phyloP scores from a whole-genome alignment of 2,113 vertebrate genomes.

The Melanerpes formicivorus region DNA sequence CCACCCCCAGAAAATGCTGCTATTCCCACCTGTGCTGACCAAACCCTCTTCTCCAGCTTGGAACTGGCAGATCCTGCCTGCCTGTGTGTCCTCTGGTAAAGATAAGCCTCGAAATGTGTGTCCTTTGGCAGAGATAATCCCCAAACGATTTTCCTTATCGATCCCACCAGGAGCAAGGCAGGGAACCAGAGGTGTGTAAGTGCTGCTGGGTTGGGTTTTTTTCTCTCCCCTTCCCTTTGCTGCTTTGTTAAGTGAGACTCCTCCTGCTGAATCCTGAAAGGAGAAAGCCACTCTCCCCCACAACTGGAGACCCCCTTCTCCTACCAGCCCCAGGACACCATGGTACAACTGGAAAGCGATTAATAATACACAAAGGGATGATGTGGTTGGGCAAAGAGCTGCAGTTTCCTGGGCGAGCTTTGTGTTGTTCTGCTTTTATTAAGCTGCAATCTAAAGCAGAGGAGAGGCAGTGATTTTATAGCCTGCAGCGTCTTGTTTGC shows the following conservation, averaged over 20 bases:
- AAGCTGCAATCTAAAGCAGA: slow-evolving; percentile 64
- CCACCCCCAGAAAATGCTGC: fast-evolving
- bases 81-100: not conserved
- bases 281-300: slow-evolving; percentile 25
- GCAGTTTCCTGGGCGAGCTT: slow-evolving; percentile 40
- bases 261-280: slow-evolving; percentile 5
- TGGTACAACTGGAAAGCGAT: slow-evolving; percentile 68
- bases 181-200: not conserved
- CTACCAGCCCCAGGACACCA: slow-evolving; percentile 57
- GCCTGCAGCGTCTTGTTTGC: slow-evolving; percentile 81
- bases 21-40: not conserved
- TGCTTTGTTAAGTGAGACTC: slow-evolving; percentile 58
- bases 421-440: slow-evolving; percentile 71
- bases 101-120: not conserved
- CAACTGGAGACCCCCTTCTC: slow-evolving; percentile 43
- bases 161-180: not conserved
- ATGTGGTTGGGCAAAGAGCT: slow-evolving; percentile 57
- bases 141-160: not conserved
- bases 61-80: not conserved
- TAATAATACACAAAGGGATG: slow-evolving; percentile 75
- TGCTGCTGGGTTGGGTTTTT: not conserved
- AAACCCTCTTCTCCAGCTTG: not conserved
- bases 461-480: slow-evolving; percentile 70
- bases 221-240: not conserved
- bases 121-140: not conserved